These are phyloP conservation scores for Heliopora coerulea DNA, from an alignment of 92 coral and sea anemone genomes.

Conservation along the genomic window DNA sequence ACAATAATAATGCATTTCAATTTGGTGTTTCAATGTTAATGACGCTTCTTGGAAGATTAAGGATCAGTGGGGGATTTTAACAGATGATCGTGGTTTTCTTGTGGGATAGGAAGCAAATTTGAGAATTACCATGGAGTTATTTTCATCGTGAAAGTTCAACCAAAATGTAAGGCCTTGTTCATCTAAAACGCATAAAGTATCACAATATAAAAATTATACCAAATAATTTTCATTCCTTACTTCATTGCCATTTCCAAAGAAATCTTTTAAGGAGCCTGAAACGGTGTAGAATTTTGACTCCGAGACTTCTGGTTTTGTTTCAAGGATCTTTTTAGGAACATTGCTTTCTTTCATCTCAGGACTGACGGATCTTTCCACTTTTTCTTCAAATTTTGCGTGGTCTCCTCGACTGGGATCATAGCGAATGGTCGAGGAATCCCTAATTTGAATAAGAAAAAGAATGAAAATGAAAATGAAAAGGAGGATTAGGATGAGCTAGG, in stretches of 20 bases:
- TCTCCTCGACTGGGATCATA: constrained; percentile 92
- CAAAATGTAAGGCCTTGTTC: too few species aligned
- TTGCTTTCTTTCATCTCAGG: constrained; percentile 6
- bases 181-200: not conserved
- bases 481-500: too few species aligned
- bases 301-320: constrained; percentile 55
- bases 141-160: too few species aligned
- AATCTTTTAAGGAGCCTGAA: constrained; percentile 58
- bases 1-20: too few species aligned
- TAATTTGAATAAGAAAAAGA: too few species aligned
- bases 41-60: too few species aligned
- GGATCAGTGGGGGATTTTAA: too few species aligned
- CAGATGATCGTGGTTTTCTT: too few species aligned
- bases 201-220: not conserved
- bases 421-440: constrained; percentile 63
- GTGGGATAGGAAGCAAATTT: too few species aligned
- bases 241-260: constrained; percentile 61
- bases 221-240: constrained; percentile 10
- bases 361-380: constrained; percentile 33
- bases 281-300: constrained; percentile 71
- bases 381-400: constrained; percentile 79
- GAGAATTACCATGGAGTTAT: too few species aligned
- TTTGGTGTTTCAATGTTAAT: too few species aligned
- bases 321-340: constrained; percentile 22
- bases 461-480: too few species aligned